Base-by-base conservation (phyloP, 2,113 vertebrate species). In the Peromyscus maniculatus region DNA sequence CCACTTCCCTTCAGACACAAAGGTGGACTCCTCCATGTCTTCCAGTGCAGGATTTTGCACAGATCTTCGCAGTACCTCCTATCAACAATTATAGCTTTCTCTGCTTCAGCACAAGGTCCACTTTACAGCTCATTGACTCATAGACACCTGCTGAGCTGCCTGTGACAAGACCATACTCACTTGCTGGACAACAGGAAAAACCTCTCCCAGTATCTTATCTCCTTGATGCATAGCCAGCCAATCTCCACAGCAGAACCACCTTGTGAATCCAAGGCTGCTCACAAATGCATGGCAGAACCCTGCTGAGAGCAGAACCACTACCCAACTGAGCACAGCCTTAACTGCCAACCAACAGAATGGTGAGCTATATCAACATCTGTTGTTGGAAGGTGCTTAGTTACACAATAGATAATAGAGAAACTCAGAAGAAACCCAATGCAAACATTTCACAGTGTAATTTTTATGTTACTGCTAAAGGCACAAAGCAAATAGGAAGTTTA, bases 351-450 rank as follows among this genome's bases (percentile, higher is more conserved):
- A 8, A 39, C 17, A 69, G 83, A 78, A 49, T 3, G 89, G 36
- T 1, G 1, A 49, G 26, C 67, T 9, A 2, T 22, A 5, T 1
- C 7, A 7, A 3, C 0, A 52, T 21, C 66, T 33, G 6, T 24
- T 9, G 1, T 13, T 52, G 12, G 4, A 36, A 46, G n/a, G 8
- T n/a, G 11, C 31, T 28, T 22, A 15, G 12, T 3, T 80, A 84
- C n/a, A 64, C 24, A 31, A 43, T 2, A 39, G 55, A 62, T 83
- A 49, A 62, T 4, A 24, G 57, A 83, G 55, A 39, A 28, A 64
- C 22, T 26, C 4, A 31, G n/a, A 64, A 66, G 59, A 46, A n/a
- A 7, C 5, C 64, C 10, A 49, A 22, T 0, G 0, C 21, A 5
- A 46, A 16, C 3, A 0, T 13, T 59, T 59, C 16, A 4, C 17